These are phyloP conservation scores for Halichoeres trimaculatus DNA, from an alignment of 2,113 vertebrate species.

Conservation along the genomic window DNA sequence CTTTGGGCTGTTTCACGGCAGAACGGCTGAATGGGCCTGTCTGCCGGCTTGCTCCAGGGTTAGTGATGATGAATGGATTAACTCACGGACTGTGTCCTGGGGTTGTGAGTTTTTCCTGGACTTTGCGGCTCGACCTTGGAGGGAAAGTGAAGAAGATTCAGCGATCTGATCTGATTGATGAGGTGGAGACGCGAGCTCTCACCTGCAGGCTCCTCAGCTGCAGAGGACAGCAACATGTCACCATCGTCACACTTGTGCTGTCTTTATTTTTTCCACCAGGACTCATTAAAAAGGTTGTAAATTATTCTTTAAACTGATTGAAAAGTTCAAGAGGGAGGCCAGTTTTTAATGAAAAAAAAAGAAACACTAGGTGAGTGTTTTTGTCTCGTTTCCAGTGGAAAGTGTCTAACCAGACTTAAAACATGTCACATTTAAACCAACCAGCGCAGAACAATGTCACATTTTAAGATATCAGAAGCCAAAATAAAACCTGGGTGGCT, in stretches of 20 bases:
- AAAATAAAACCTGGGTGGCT: no score
- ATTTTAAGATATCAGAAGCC: no score
- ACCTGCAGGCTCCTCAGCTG: slow-evolving; percentile 19
- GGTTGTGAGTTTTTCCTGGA: slow-evolving; percentile 40
- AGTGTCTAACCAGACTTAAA: no score
- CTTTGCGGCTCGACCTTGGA: slow-evolving; percentile 57
- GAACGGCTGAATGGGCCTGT: slow-evolving; percentile 36
- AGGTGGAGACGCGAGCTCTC: slow-evolving; percentile 42
- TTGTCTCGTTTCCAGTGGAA: no score
- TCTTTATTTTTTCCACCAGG: no score
- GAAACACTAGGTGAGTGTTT: no score
- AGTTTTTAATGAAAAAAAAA: no score
- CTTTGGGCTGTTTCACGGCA: slow-evolving; percentile 5
- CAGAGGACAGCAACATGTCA: not conserved
- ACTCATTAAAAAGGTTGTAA: no score
- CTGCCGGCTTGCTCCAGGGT: slow-evolving; percentile 37
- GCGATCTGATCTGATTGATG: slow-evolving; percentile 55
- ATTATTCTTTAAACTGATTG: no score
- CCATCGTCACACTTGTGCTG: not conserved
- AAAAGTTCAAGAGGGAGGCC: no score
- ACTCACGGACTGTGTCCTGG: slow-evolving; percentile 30
- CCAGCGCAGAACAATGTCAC: no score
- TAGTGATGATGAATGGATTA: slow-evolving; percentile 65
- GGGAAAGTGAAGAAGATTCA: slow-evolving; percentile 19
- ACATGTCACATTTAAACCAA: no score